A percentile compares a stretch with the other conserved stretches of the same genome.
phyloP scores from a whole-genome alignment of 2,113 vertebrate genomes.

The Alaudala cheleensis region DNA sequence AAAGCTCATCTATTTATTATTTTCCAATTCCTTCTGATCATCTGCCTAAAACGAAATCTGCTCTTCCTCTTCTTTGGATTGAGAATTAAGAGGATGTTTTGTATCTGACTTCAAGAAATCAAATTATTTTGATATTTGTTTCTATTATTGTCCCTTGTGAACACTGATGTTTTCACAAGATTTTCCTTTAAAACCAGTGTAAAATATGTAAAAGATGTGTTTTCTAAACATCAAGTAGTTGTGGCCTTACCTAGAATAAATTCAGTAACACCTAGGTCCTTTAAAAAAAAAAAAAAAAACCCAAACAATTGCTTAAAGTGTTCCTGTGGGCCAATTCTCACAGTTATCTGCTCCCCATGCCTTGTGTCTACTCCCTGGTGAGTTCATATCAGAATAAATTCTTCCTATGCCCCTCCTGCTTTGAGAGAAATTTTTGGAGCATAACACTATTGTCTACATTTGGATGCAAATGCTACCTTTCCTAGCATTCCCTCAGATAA shows the following conservation, averaged over 20 bases:
- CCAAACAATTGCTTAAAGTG: background rate
- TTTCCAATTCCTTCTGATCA: conserved; percentile 41
- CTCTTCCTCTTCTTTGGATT: background rate
- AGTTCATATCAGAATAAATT: background rate
- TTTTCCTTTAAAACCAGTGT: background rate
- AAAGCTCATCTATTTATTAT: conserved; percentile 29
- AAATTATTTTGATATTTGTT: background rate
- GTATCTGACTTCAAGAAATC: background rate
- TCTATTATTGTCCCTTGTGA: background rate
- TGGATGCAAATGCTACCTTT: background rate
- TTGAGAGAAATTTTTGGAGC: background rate
- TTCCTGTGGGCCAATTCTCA: background rate
- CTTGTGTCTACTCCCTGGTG: background rate
- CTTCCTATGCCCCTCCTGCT: background rate
- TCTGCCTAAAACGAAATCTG: conserved; percentile 44
- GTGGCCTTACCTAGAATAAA: background rate
- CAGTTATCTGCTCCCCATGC: background rate
- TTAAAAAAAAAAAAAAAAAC: background rate
- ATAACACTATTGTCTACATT: background rate
- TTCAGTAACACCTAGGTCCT: background rate
- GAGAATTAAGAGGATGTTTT: conserved; percentile 8
- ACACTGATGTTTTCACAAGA: background rate
- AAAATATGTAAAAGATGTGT: background rate
- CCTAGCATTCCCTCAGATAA: background rate
- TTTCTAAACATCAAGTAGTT: background rate